Evolutionary conservation across 2,888 invertebrate species (phyloP), one percentile per base, ranked within the genome.

Genomic region (Meghimatium bilineatum): DNA sequence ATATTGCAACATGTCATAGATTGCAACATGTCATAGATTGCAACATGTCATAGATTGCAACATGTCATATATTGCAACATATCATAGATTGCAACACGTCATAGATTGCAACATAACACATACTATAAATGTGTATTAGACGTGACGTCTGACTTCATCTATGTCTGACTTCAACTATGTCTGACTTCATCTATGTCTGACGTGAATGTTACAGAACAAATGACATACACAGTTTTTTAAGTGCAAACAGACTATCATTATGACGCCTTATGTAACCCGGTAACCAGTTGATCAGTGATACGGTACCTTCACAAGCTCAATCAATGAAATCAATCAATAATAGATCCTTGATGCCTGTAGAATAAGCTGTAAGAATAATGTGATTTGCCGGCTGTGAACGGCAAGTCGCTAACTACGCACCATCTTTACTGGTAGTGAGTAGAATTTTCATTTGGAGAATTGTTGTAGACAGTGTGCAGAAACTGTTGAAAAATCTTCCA

Each of bases 291-390:
- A 69, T 38, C 20, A 23, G 36, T 0, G 14, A 34, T 23, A 10
- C 69, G 29, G 23, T 36, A 69, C 36, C 36, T 69, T 20, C 23
- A 69, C 38, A 34, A 6, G 38, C 34, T 38, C 69, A 69, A 10
- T 69, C 69, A 69, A 69, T 69, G 36, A 38, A 32, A 69, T 38
- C 26, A 38, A 69, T 69, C 69, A 36, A 69, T 69, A 38, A 6
- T 14, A 34, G 36, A 36, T 69, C 36, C 69, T 12, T 44, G 67
- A 67, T 32, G 32, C 34, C 32, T 12, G 10, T 34, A 14, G 32
- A 67, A 67, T 67, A 67, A 29, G 67, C 20, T 29, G 1, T 1
- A 34, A 12, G 17, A 67, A n/a, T n/a, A n/a, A 67, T n/a, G 29
- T 67, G 32, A 34, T 17, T 34, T 67, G 32, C 17, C 20, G 10